A percentile compares a stretch with the other conserved stretches of the same genome.
phyloP scores from a whole-genome alignment of 2,797 vertebrate genomes.

The Adrianichthys oophorus region DNA sequence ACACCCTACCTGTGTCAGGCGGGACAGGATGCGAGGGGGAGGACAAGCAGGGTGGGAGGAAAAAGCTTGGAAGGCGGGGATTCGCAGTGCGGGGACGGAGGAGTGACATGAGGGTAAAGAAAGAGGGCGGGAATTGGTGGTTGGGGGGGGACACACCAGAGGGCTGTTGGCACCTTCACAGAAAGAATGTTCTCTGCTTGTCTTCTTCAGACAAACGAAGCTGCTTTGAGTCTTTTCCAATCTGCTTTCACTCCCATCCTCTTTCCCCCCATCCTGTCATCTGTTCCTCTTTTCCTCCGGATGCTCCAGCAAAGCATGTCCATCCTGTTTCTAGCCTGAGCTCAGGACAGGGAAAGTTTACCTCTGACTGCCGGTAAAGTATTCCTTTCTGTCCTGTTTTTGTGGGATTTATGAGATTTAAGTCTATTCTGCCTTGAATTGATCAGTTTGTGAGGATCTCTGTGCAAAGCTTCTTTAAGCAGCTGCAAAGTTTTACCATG shows the following conservation, averaged over 20 bases:
- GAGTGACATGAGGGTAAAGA: slow-evolving; percentile 44
- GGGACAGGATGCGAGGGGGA: slow-evolving; percentile 54
- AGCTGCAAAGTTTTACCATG: slow-evolving; percentile 74
- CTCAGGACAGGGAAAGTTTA: slow-evolving; percentile 52
- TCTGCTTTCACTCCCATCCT: slow-evolving; percentile 32
- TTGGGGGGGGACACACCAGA: slow-evolving; percentile 43
- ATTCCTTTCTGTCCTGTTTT: slow-evolving; percentile 11
- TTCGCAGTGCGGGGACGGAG: slow-evolving; percentile 43
- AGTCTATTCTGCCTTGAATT: not conserved
- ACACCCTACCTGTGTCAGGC: slow-evolving; percentile 67
- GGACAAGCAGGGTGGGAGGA: slow-evolving; percentile 16
- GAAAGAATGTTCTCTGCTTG: slow-evolving; percentile 72
- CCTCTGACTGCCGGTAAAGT: slow-evolving; percentile 37
- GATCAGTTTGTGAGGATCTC: slow-evolving; percentile 20
- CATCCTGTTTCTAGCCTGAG: slow-evolving; percentile 63
- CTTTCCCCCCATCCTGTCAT: slow-evolving; percentile 45
- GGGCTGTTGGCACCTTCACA: slow-evolving; percentile 70
- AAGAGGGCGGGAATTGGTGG: slow-evolving; percentile 40
- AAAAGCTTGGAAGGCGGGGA: slow-evolving; percentile 57
- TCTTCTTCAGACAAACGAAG: slow-evolving; percentile 51
- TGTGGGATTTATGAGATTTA: not conserved
- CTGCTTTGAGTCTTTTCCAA: slow-evolving; percentile 25
- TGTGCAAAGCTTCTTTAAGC: slow-evolving; percentile 44
- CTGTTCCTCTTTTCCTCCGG: slow-evolving; percentile 58
- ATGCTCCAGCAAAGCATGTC: slow-evolving; percentile 38